Conservation (phyloP, 2,888 invertebrate species). For the Morpho achilles region DNA sequence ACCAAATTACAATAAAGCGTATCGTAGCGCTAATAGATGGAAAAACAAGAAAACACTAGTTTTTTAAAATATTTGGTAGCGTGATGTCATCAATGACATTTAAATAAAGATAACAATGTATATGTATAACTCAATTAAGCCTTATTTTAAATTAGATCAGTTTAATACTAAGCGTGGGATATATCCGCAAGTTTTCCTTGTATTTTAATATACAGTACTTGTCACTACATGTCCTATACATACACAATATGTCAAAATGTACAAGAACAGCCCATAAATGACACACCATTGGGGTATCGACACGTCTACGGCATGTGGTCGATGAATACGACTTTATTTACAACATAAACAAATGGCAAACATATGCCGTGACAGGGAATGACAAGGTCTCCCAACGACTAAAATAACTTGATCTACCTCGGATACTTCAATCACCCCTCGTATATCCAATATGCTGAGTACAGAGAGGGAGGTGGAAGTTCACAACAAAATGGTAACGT, state of each 20-base stretch:
- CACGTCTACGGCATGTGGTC: slow-evolving; percentile 48
- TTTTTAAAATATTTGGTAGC: no score
- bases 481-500: slow-evolving; percentile 33
- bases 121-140: no score
- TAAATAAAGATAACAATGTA: no score
- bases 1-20: no score
- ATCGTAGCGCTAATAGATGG: no score
- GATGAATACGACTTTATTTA: slow-evolving; percentile 62
- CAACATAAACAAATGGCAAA: slow-evolving; percentile 63
- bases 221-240: slow-evolving; percentile 22
- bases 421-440: slow-evolving; percentile 7
- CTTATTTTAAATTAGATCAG: no score
- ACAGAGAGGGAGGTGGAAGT: slow-evolving; percentile 26
- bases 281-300: slow-evolving; percentile 19
- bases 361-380: slow-evolving; percentile 68
- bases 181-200: no score
- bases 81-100: no score
- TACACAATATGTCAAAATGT: not conserved
- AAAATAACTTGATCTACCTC: slow-evolving; percentile 21
- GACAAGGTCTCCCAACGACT: slow-evolving; percentile 60
- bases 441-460: not conserved
- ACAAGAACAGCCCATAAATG: slow-evolving; percentile 15
- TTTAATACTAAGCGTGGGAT: not conserved
- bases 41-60: no score
- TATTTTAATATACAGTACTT: not conserved